Base-by-base conservation (phyloP, 2,113 vertebrate species). In the Haemorhous mexicanus region DNA sequence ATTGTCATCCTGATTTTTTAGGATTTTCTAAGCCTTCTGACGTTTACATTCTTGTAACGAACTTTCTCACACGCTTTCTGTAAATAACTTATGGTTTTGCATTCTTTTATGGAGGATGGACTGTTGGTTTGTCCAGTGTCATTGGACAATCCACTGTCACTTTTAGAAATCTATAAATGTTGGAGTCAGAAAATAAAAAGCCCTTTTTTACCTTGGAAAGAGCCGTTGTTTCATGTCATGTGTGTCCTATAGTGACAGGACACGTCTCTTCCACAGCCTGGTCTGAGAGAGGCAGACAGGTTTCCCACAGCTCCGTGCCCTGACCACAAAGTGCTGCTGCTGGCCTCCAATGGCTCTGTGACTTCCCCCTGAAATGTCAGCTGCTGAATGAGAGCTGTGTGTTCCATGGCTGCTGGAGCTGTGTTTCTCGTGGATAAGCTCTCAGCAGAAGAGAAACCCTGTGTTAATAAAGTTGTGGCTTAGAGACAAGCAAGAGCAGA, bases 241-340 rank as follows among this genome's bases (percentile, higher is more conserved):
- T 41, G 41, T 11, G 28, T 18, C 28, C 52, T 30, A 7, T 7
- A 52, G 52, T 11, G 16, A 52, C 52, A 53, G 86, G 93, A 92
- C 62, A 39, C 7, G 21, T 66, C 3, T 0, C 32, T 84, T 24
- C 50, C 47, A 62, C 17, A 0, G 0, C 84, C 35, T 11, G 67
- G 26, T 46, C 59, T 62, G 80, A 62, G 58, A 84, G 80, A 73
- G 64, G 24, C 84, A 86, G 79, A 18, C 0, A 1, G 41, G 59
- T 49, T 90, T 92, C 72, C 86, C 87, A 91, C 89, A 91, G 80
- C 46, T 87, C 77, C 18, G 19, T 76, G 58, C 46, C 58, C 49
- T 85, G 88, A 66, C 41, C 82, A 93, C 92, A 80, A 3, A 96
- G 81, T 20, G 58, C 62, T 93, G 74, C 78, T 87, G 69, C 64